Conservation (phyloP, 2,888 invertebrate genomes). For the Acleris laterana region DNA sequence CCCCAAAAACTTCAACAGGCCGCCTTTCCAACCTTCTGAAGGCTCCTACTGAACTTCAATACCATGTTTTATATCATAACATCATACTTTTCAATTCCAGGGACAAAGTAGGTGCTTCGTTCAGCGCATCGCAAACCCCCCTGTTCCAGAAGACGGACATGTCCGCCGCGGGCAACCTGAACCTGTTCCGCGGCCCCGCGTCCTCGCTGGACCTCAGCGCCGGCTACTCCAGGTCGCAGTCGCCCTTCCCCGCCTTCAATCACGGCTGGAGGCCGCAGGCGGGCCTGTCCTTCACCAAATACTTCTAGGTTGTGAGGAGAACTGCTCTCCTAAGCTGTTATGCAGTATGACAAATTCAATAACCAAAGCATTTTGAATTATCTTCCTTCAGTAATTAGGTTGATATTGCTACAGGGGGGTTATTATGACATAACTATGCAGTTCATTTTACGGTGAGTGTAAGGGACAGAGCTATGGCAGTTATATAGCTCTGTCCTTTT, state of each 20-base stretch:
- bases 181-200: slow-evolving; percentile 47
- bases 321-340: too few relatives aligned
- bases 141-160: slow-evolving; percentile 53
- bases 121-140: slow-evolving; percentile 50
- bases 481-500: too few relatives aligned
- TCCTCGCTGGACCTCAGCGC: slow-evolving; percentile 58
- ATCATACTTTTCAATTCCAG: slow-evolving; percentile 40
- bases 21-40: too few relatives aligned
- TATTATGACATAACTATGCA: too few relatives aligned
- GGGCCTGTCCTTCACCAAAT: slow-evolving; percentile 15
- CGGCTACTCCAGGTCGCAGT: slow-evolving; percentile 52
- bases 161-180: slow-evolving; percentile 55
- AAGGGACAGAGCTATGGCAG: too few relatives aligned
- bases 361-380: too few relatives aligned
- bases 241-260: slow-evolving; percentile 48
- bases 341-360: too few relatives aligned
- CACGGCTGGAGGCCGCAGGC: slow-evolving; percentile 51
- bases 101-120: slow-evolving; percentile 52
- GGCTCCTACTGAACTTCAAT: background rate
- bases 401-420: too few relatives aligned
- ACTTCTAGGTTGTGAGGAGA: slow-evolving; percentile 7
- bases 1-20: too few relatives aligned
- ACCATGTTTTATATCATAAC: background rate
- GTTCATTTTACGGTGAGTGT: too few relatives aligned
- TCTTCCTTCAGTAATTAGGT: too few relatives aligned